Conservation (phyloP, 2,113 vertebrate genomes). For the Nannospalax galili region DNA sequence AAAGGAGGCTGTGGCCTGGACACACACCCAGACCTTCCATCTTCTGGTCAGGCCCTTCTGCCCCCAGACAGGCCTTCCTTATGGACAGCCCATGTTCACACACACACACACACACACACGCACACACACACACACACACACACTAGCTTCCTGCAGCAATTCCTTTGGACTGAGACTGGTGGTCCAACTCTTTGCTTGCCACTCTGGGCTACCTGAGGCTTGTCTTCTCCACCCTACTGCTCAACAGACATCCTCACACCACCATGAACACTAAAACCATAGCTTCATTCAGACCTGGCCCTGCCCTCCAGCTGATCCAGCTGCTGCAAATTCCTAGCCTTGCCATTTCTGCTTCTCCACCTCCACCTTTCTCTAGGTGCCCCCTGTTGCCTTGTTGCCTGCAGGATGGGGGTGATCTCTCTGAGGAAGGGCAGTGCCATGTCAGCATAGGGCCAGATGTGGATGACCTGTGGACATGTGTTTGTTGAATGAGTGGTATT, state of each 20-base stretch:
- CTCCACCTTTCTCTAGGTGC: neutral
- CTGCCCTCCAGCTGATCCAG: neutral
- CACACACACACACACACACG: too few relatives aligned
- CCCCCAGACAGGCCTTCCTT: neutral
- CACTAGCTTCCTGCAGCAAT: neutral
- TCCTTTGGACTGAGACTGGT: neutral
- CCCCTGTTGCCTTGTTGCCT: neutral
- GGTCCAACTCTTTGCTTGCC: neutral
- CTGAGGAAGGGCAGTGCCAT: neutral
- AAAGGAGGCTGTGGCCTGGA: conserved; percentile 67
- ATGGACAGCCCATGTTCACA: neutral
- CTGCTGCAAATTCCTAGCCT: neutral
- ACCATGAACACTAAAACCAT: neutral
- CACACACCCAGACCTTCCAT: conserved; percentile 42
- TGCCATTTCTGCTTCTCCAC: neutral
- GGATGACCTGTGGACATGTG: neutral
- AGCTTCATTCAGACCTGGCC: neutral
- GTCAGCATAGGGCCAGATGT: neutral
- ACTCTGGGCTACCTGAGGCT: neutral
- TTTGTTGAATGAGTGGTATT: conserved; percentile 17
- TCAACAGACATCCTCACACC: neutral
- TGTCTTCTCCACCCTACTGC: neutral
- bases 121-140: too few relatives aligned
- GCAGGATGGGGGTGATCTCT: neutral
- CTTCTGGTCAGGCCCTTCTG: neutral